Evolutionary conservation across 2,797 vertebrate species (phyloP).

Genomic region (Antrozous pallidus): DNA sequence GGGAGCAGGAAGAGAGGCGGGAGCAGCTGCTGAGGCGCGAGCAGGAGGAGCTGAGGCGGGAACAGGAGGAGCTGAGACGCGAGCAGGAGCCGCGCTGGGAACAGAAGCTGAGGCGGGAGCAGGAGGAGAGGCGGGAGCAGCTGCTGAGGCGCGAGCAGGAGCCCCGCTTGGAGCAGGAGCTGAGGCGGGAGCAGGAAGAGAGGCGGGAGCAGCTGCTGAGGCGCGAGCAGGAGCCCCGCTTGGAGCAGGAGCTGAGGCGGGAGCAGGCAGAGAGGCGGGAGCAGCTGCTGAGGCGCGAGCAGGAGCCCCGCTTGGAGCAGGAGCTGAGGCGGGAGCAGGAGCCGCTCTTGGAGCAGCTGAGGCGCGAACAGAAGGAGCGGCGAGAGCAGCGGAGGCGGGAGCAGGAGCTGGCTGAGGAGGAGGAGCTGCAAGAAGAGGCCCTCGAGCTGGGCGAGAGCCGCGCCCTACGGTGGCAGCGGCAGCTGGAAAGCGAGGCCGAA

Average conservation of each 20-base stretch:
- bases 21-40: neutral
- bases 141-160: no score
- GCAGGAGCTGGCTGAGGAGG: neutral
- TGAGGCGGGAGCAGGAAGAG: accelerated
- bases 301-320: neutral
- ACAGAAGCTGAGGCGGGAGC: accelerated
- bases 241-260: accelerated
- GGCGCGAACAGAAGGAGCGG: neutral
- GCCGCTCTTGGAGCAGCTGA: neutral
- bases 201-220: accelerated
- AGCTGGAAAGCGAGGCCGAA: constrained; percentile 52
- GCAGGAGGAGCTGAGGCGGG: accelerated
- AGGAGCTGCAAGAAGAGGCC: neutral
- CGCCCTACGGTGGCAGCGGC: constrained; percentile 41
- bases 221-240: neutral
- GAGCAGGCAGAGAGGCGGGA: accelerated
- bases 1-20: accelerated
- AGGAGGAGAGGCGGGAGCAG: accelerated
- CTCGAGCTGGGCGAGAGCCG: neutral
- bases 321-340: no score
- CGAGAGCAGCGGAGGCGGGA: neutral
- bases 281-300: neutral
- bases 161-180: neutral
- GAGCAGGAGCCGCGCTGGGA: neutral
- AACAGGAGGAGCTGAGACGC: neutral